Conservation (phyloP, 2,888 invertebrate species). For the Eupeodes latifasciatus region DNA sequence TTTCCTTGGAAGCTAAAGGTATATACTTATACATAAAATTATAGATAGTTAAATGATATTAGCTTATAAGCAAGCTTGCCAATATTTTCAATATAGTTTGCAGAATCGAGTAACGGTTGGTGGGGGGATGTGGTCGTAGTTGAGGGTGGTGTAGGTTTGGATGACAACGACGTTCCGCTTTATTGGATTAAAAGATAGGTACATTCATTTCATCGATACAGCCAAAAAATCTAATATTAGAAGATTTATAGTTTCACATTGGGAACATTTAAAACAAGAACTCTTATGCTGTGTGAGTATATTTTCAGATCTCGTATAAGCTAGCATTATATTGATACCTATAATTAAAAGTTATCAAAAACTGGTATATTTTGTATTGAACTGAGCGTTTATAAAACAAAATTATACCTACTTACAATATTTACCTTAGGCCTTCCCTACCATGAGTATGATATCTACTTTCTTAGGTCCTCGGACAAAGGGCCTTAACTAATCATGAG, state of each 20-base stretch:
- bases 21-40: no score
- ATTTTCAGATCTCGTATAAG: no score
- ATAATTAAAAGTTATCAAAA: no score
- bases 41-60: conserved; percentile 38
- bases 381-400: no score
- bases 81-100: conserved; percentile 14
- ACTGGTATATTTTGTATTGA: no score
- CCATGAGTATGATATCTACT: no score
- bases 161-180: conserved; percentile 14
- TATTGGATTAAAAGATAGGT: conserved; percentile 79
- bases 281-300: no score
- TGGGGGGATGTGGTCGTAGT: neutral
- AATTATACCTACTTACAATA: no score
- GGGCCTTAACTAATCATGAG: no score
- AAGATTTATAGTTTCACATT: conserved; percentile 81
- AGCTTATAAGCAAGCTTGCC: neutral
- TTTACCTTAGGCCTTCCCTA: no score
- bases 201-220: conserved; percentile 83
- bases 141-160: neutral
- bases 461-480: no score
- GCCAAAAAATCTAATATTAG: conserved; percentile 83
- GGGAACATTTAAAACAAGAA: neutral
- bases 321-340: no score
- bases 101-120: conserved; percentile 2
- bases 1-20: conserved; percentile 25